Percentiles rank a stretch among this genome's conserved stretches.
phyloP scores from a whole-genome alignment of 2,797 vertebrate genomes.

The Leucoraja ocellata region DNA sequence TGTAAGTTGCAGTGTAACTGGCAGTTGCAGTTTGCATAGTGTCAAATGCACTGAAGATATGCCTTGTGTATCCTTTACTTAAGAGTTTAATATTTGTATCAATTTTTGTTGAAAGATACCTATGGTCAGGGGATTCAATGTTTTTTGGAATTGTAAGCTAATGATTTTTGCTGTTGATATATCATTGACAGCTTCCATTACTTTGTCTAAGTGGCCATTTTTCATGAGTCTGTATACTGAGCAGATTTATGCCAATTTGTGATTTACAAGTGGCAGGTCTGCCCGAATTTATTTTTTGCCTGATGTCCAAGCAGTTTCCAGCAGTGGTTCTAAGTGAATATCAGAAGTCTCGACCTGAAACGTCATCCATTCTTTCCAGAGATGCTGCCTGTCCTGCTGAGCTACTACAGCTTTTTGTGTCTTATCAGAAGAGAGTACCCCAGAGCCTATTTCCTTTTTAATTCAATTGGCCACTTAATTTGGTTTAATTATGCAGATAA shows the following conservation, averaged over 20 bases:
- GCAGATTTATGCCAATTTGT: not conserved
- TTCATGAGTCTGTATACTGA: not conserved
- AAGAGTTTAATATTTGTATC: not conserved
- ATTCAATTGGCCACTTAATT: not conserved
- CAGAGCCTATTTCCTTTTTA: not conserved
- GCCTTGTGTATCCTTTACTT: not conserved
- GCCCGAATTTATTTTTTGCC: not conserved
- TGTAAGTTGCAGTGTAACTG: not conserved
- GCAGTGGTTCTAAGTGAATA: not conserved
- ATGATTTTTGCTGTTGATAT: not conserved
- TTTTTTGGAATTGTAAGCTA: no score
- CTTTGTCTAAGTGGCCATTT: not conserved
- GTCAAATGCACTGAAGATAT: not conserved
- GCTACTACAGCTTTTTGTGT: no score
- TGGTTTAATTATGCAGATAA: not conserved
- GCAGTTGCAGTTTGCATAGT: not conserved
- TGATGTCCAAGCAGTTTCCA: not conserved
- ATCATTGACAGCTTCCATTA: not conserved
- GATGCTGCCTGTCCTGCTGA: no score
- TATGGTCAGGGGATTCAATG: not conserved
- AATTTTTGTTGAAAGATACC: not conserved
- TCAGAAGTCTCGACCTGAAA: not conserved
- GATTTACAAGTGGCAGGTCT: not conserved
- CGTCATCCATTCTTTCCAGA: no score
- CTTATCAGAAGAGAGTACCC: not conserved